phyloP scores from a whole-genome alignment of 2,797 vertebrate genomes.

The Phoeniculus purpureus region DNA sequence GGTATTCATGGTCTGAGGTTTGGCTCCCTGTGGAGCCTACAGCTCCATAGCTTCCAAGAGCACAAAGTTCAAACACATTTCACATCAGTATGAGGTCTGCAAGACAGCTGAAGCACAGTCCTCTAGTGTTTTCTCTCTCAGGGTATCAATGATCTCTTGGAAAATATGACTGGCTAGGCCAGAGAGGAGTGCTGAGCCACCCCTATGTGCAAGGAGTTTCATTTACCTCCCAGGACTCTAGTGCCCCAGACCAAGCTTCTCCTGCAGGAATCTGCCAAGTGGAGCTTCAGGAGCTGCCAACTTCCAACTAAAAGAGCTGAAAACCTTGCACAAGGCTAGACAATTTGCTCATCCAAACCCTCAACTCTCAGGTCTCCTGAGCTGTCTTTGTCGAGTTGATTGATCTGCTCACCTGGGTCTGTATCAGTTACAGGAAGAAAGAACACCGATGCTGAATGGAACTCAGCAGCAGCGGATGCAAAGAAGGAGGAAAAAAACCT shows the following conservation, averaged over 20 bases:
- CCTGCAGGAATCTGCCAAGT: background rate
- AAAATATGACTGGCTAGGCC: background rate
- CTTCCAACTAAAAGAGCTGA: background rate
- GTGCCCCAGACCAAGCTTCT: background rate
- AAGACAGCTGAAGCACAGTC: background rate
- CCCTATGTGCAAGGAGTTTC: background rate
- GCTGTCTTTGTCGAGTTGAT: background rate
- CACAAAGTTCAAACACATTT: background rate
- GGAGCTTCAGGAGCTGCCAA: background rate
- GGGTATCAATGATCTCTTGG: background rate
- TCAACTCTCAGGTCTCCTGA: background rate
- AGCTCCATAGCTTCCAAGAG: background rate
- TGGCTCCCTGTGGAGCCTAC: accelerated
- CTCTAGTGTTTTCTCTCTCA: background rate
- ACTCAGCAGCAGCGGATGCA: background rate
- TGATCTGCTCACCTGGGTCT: constrained; percentile 13
- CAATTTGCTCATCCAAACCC: background rate
- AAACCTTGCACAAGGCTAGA: background rate
- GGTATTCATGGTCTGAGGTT: background rate
- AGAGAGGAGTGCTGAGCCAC: background rate
- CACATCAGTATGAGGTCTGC: background rate
- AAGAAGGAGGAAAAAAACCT: constrained; percentile 12
- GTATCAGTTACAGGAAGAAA: background rate
- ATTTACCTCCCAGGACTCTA: background rate
- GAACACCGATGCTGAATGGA: background rate